These are phyloP conservation scores for Pseudois nayaur DNA, from an alignment of 2,113 vertebrate genomes.

Conservation along the genomic window DNA sequence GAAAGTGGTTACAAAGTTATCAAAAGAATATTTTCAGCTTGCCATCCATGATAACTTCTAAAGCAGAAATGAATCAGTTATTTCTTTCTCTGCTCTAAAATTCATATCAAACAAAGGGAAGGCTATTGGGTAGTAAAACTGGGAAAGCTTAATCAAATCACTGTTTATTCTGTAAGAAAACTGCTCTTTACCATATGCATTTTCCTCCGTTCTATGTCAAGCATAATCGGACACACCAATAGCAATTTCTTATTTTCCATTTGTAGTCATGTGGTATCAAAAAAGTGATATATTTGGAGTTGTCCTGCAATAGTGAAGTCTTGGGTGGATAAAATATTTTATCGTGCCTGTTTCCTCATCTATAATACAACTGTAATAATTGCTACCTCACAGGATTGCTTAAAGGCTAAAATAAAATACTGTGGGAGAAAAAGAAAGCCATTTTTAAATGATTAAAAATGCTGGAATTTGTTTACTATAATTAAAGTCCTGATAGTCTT, in stretches of 20 bases:
- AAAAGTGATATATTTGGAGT: not conserved
- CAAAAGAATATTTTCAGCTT: not conserved
- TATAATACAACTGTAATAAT: not conserved
- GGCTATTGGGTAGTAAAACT: not conserved
- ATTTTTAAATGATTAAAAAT: not conserved
- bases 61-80: not conserved
- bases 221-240: not conserved
- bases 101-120: not conserved
- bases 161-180: not conserved
- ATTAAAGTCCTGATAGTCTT: not conserved
- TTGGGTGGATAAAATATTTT: not conserved
- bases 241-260: not conserved
- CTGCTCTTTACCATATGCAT: not conserved
- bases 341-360: not conserved
- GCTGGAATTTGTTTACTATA: not conserved
- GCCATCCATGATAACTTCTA: not conserved
- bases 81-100: not conserved
- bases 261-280: not conserved
- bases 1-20: not conserved
- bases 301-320: not conserved
- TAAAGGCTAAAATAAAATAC: conserved; percentile 4
- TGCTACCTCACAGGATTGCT: not conserved
- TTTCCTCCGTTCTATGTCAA: not conserved
- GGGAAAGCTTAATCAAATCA: not conserved
- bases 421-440: not conserved